Evolutionary conservation across 37 sponge, comb jelly and placozoan species (phyloP), one percentile per base, ranked within the genome.

Genomic region (Cliona cf. orientalis): DNA sequence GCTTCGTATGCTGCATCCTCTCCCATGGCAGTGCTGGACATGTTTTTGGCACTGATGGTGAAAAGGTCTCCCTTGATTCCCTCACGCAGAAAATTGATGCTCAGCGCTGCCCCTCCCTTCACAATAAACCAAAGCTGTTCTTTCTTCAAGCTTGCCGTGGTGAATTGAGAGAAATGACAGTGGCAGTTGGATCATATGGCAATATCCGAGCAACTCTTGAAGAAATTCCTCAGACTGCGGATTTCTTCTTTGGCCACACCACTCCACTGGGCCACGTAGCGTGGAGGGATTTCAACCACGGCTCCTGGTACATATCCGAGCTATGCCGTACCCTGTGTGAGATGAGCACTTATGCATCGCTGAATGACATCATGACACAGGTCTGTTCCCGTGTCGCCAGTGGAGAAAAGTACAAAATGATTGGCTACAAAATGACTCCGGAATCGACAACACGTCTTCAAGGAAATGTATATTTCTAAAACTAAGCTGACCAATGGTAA

Each of bases 131-230:
- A 1, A 92, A 92, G 74, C 58, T 92, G 69, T 92, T 92, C 69
- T 92, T 92, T 69, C 58, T 92, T 19, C 93, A n/a, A n/a, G n/a
- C n/a, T n/a, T n/a, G n/a, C n/a, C n/a, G n/a, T 89, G 71, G 93
- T 89, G 9, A 89, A 89, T 72, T 66, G 93, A 25, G 93, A 89
- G 46, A 67, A 83, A 42, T 71, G 46, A 26, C 75, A 84, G 56
- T 85, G 79, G 25, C 67, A 23, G 19, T 89, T 85, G 1, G n/a
- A n/a, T n/a, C n/a, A n/a, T n/a, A n/a, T n/a, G n/a, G n/a, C n/a
- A n/a, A n/a, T n/a, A n/a, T 31, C 57, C 63, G 61, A 23, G 71
- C 75, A 3, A 81, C 37, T 26, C 34, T 49, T 1, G n/a, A 28
- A 42, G 53, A n/a, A 36, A 78, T 82, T 21, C 84, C 75, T 21